Conservation (phyloP, 2,888 invertebrate species). For the Arrhopalites spinosus region DNA sequence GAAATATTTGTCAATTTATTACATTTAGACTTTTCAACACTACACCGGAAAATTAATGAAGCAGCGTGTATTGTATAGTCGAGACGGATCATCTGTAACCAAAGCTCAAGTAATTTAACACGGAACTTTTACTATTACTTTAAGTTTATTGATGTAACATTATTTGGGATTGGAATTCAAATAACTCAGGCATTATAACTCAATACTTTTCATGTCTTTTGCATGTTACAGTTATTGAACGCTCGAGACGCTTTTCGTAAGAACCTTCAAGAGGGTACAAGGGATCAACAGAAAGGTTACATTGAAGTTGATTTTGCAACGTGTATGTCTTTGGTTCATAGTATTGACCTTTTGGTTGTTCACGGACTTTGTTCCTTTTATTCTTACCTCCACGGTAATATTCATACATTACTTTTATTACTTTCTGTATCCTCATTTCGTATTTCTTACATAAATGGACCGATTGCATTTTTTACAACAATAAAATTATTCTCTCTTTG, state of each 20-base stretch:
- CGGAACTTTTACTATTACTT: no score
- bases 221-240: slow-evolving; percentile 63
- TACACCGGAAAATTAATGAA: slow-evolving; percentile 59
- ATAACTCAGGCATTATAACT: no score
- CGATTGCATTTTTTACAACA: no score
- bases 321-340: slow-evolving; percentile 83
- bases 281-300: slow-evolving; percentile 60
- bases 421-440: no score
- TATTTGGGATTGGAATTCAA: no score
- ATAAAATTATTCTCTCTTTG: no score
- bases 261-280: no score
- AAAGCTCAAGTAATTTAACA: slow-evolving; percentile 58
- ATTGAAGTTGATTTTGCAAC: slow-evolving; percentile 76
- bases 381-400: slow-evolving; percentile 69
- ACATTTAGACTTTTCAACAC: slow-evolving; percentile 59
- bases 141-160: no score
- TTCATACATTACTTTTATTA: no score
- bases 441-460: no score
- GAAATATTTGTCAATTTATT: no score
- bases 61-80: slow-evolving; percentile 59
- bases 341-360: slow-evolving; percentile 77
- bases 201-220: no score
- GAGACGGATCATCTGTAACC: slow-evolving; percentile 56
- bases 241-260: slow-evolving; percentile 62
- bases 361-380: slow-evolving; percentile 86